phyloP scores from a whole-genome alignment of 2,888 invertebrate genomes.

The Lithosia quadra region DNA sequence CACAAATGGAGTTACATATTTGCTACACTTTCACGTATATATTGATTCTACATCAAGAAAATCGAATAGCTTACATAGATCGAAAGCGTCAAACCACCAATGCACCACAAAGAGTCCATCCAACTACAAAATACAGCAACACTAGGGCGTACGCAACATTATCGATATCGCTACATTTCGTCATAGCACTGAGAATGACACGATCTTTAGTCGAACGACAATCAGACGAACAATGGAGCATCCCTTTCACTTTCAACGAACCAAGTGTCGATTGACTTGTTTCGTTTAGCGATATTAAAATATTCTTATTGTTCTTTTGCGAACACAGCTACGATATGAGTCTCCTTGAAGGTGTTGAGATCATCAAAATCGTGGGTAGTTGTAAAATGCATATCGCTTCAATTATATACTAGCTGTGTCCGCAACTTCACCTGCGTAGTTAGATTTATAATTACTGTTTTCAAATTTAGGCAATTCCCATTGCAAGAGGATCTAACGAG shows the following conservation, averaged over 20 bases:
- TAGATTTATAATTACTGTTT: no score
- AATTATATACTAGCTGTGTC: no score
- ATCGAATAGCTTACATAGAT: neutral
- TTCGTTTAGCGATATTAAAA: slow-evolving; percentile 56
- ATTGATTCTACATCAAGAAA: neutral
- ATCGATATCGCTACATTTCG: slow-evolving; percentile 69
- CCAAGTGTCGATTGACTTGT: slow-evolving; percentile 76
- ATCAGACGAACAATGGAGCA: slow-evolving; percentile 69
- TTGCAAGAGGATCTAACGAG: no score
- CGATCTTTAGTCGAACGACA: slow-evolving; percentile 78
- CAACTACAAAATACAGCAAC: slow-evolving; percentile 20
- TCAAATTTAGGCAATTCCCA: no score
- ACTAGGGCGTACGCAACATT: slow-evolving; percentile 58
- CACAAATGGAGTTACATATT: neutral
- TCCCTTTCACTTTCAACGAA: slow-evolving; percentile 80
- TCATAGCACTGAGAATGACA: slow-evolving; percentile 80
- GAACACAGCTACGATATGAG: slow-evolving; percentile 17
- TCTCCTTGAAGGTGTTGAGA: slow-evolving; percentile 12
- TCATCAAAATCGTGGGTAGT: neutral
- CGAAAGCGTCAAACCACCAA: slow-evolving; percentile 11
- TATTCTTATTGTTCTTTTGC: slow-evolving; percentile 53
- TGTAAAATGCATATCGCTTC: neutral
- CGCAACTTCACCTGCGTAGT: no score
- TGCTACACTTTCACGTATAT: neutral
- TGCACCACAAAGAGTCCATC: slow-evolving; percentile 10